A percentile compares a stretch with the other conserved stretches of the same genome.
Evolutionary conservation across 2,113 vertebrate species (phyloP).

Genomic region (Catagonus wagneri): DNA sequence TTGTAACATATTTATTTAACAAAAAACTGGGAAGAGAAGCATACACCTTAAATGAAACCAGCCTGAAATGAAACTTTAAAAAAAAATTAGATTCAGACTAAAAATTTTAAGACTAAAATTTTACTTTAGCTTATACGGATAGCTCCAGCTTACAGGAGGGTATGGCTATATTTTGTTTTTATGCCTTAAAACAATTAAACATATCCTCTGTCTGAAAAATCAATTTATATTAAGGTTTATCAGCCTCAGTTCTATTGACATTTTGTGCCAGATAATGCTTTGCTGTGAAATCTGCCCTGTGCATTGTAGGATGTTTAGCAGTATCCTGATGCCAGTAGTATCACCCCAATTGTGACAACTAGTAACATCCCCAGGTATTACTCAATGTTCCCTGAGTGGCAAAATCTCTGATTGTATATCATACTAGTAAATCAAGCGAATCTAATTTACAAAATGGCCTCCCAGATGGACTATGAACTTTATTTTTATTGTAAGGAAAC

Average conservation of each 20-base stretch:
- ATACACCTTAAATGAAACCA: slow-evolving; percentile 30
- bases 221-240: neutral
- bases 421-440: slow-evolving; percentile 8
- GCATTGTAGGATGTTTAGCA: neutral
- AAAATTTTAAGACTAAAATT: slow-evolving; percentile 28
- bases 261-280: neutral
- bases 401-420: neutral
- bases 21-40: neutral
- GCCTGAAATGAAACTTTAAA: slow-evolving; percentile 20
- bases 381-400: neutral
- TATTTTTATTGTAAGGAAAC: neutral
- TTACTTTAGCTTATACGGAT: neutral
- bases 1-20: slow-evolving; percentile 36
- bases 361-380: neutral
- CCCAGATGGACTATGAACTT: neutral
- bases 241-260: neutral
- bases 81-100: neutral
- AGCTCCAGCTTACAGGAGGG: neutral
- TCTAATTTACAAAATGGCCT: neutral
- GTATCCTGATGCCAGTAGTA: neutral
- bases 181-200: neutral
- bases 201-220: neutral
- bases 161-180: neutral
- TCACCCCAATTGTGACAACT: neutral
- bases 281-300: neutral